These are phyloP conservation scores for Ennomos fuscantarius DNA, from an alignment of 2,888 invertebrate species.

Conservation along the genomic window DNA sequence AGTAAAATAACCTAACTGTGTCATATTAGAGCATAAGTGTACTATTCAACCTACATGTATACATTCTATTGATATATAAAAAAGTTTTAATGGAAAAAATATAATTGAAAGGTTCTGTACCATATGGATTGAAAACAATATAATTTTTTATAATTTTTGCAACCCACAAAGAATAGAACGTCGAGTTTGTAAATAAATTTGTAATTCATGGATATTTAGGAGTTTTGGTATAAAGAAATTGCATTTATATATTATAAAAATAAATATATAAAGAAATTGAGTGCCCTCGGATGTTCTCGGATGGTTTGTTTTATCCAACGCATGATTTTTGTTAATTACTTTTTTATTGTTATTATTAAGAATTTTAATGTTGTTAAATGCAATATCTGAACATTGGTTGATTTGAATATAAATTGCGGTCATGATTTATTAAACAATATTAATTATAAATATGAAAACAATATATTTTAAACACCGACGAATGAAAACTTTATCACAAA, in stretches of 20 bases:
- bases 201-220: slow-evolving; percentile 74
- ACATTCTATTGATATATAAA: slow-evolving; percentile 72
- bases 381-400: slow-evolving; percentile 64
- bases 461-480: slow-evolving; percentile 27
- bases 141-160: slow-evolving; percentile 54
- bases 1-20: slow-evolving; percentile 80
- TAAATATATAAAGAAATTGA: slow-evolving; percentile 54
- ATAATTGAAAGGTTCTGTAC: slow-evolving; percentile 76
- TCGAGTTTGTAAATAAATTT: slow-evolving; percentile 79
- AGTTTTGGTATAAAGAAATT: slow-evolving; percentile 74
- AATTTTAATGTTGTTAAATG: slow-evolving; percentile 82
- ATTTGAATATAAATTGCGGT: slow-evolving; percentile 29
- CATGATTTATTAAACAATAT: slow-evolving; percentile 50
- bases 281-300: slow-evolving; percentile 76
- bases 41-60: slow-evolving; percentile 82
- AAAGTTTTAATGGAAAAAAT: slow-evolving; percentile 66
- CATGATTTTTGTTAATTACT: slow-evolving; percentile 79
- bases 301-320: slow-evolving; percentile 75
- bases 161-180: slow-evolving; percentile 55
- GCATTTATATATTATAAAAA: slow-evolving; percentile 74
- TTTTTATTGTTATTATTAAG: slow-evolving; percentile 84
- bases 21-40: slow-evolving; percentile 82
- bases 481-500: slow-evolving; percentile 33
- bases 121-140: slow-evolving; percentile 52
- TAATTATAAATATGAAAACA: slow-evolving; percentile 36